Percentiles rank a stretch among this genome's conserved stretches.
phyloP scores from a whole-genome alignment of 2,797 vertebrate species.

The Coregonus ussuriensis region DNA sequence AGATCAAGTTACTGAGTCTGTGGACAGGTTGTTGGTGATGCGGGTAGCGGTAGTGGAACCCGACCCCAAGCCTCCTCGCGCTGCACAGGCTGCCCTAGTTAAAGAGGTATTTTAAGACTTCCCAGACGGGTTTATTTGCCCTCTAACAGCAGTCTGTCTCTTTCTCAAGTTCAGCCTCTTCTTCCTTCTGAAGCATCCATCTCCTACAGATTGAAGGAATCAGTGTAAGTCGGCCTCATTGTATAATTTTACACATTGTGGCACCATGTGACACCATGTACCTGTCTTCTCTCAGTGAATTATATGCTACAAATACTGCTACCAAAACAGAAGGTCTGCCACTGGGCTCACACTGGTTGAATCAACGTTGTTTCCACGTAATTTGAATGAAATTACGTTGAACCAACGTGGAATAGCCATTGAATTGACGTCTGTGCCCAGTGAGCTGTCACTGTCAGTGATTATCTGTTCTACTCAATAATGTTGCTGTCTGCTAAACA shows the following conservation, averaged over 20 bases:
- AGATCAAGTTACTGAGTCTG: constrained; percentile 16
- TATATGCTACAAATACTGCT: background rate
- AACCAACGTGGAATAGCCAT: no score
- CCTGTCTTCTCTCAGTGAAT: background rate
- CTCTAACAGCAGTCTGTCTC: constrained; percentile 52
- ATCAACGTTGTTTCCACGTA: no score
- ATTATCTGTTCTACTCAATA: background rate
- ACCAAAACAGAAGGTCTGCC: background rate
- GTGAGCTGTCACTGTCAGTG: background rate
- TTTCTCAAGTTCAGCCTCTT: constrained; percentile 59
- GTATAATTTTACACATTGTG: background rate
- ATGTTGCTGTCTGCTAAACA: background rate
- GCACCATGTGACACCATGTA: background rate
- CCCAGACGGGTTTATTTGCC: constrained; percentile 67
- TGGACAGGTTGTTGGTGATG: constrained; percentile 42
- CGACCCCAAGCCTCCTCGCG: constrained; percentile 46
- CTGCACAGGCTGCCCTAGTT: constrained; percentile 68
- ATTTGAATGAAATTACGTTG: no score
- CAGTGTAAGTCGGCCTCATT: background rate
- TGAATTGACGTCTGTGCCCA: no score
- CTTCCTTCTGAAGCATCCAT: constrained; percentile 37
- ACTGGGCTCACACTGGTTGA: no score
- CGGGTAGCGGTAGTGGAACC: constrained; percentile 1
- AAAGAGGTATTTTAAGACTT: constrained; percentile 74
- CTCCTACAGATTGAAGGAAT: constrained; percentile 31